A percentile compares a stretch with the other conserved stretches of the same genome.
Evolutionary conservation across 2,888 invertebrate species (phyloP).

Genomic region (Leptothorax acervorum): DNA sequence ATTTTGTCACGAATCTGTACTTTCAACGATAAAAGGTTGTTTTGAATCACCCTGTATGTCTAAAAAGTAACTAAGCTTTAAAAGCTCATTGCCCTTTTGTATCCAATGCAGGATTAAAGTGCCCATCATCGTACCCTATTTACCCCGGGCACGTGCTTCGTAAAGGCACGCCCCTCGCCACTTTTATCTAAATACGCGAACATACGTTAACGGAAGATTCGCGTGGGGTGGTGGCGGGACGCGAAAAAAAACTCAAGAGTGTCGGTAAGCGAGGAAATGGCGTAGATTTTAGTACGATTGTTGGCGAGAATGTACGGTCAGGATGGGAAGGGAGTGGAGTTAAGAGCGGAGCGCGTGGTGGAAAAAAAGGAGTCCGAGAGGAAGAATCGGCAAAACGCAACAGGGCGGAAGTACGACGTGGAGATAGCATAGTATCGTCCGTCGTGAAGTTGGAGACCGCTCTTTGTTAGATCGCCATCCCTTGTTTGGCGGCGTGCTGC

Average conservation of each 20-base stretch:
- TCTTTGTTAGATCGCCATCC: conserved; percentile 69
- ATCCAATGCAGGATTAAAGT: conserved; percentile 23
- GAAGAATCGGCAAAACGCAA: conserved; percentile 74
- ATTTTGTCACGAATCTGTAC: no score
- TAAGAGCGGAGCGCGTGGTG: conserved; percentile 49
- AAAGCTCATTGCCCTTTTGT: conserved; percentile 14
- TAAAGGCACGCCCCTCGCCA: conserved; percentile 32
- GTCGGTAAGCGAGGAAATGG: conserved; percentile 40
- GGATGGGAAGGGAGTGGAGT: conserved; percentile 6
- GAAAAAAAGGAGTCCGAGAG: conserved; percentile 59
- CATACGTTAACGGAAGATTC: conserved; percentile 59
- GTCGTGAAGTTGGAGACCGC: conserved; percentile 71
- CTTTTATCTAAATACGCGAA: conserved; percentile 35
- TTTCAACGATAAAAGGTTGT: no score
- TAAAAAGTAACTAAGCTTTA: conserved; percentile 23
- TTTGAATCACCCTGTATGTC: no score
- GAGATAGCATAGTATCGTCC: conserved; percentile 72
- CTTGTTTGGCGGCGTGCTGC: conserved; percentile 67
- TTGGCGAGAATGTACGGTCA: conserved; percentile 57
- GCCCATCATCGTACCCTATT: conserved; percentile 28
- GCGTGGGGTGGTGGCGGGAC: conserved; percentile 35
- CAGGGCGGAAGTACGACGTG: conserved; percentile 76
- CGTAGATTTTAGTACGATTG: conserved; percentile 63
- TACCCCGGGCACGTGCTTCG: conserved; percentile 33
- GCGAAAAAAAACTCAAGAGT: conserved; percentile 53